These are phyloP conservation scores for Alexandromys fortis DNA, from an alignment of 2,113 vertebrate species.

Conservation along the genomic window DNA sequence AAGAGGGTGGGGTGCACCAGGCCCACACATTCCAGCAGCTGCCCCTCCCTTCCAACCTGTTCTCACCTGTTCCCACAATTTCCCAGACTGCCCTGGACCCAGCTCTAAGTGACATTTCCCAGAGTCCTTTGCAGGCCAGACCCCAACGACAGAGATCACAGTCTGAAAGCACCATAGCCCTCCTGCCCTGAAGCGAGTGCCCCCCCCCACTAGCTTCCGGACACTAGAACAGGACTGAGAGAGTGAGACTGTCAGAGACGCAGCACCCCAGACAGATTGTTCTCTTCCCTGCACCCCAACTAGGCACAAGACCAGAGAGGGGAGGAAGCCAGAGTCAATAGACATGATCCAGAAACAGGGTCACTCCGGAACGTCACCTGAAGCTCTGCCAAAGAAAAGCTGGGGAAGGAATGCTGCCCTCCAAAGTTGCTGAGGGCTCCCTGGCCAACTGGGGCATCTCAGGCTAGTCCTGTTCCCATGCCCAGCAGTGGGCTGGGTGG, in stretches of 20 bases:
- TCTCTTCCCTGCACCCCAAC: background rate
- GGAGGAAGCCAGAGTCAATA: background rate
- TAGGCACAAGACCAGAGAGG: background rate
- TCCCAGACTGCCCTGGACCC: constrained; percentile 52
- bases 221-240: background rate
- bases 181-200: background rate
- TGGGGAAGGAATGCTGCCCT: background rate
- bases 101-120: constrained; percentile 35
- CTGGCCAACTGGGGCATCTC: background rate
- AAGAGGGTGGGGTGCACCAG: background rate
- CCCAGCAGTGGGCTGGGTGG: accelerated
- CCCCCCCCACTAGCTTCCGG: background rate
- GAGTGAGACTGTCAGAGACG: accelerated
- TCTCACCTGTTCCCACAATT: background rate
- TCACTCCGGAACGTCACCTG: background rate
- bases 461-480: background rate
- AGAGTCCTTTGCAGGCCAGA: constrained; percentile 67
- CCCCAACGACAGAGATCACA: background rate
- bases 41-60: constrained; percentile 47
- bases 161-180: background rate
- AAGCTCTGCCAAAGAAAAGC: background rate
- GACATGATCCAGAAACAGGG: background rate
- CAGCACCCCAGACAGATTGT: background rate
- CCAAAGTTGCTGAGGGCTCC: background rate
- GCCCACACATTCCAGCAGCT: constrained; percentile 38